Base-by-base conservation (phyloP, 2,888 invertebrate species). In the Torymus auratus region DNA sequence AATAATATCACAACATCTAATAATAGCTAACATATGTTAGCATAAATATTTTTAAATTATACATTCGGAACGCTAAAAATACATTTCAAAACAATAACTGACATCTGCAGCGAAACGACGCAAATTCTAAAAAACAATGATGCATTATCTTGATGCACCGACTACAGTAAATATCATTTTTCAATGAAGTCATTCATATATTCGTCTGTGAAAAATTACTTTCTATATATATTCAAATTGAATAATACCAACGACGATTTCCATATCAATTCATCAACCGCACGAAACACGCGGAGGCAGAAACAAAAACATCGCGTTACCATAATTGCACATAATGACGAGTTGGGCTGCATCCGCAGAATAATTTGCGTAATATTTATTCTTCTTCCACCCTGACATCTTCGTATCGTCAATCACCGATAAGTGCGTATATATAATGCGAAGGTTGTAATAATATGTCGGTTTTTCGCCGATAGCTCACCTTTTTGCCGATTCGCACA, bases 351-450 rank as follows among this genome's bases (percentile, higher is more conserved):
- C 23, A 41, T 56, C 12, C 0, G 53, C 17, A 5, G 55, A 7
- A 65, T 65, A 78, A 78, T 78, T 72, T 78, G 61, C 55, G 53
- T 53, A 61, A 20, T 67, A 72, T 67, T 67, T 78, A 60, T 64
- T 72, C 65, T 53, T 60, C 58, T 53, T 41, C 41, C 41, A 41
- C 15, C 50, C n/a, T 20, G 77, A 61, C 67, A 61, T 72, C 72
- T 61, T 67, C 41, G 41, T 50, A 61, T 78, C 72, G 55, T 72
- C 55, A 72, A 72, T 78, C 61, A 72, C 14, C 53, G 41, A 56
- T 53, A 53, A 41, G 14, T 56, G 65, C 55, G 53, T 50, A 14
- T 61, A 14, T 61, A 58, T 28, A 53, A 64, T 14, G 23, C 20
- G 20, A 72, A 72, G 72, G 58, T 55, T 60, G 58, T 15, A 20